Evolutionary conservation across 2,113 vertebrate genomes (phyloP).

Genomic region (Regulus satrapa): DNA sequence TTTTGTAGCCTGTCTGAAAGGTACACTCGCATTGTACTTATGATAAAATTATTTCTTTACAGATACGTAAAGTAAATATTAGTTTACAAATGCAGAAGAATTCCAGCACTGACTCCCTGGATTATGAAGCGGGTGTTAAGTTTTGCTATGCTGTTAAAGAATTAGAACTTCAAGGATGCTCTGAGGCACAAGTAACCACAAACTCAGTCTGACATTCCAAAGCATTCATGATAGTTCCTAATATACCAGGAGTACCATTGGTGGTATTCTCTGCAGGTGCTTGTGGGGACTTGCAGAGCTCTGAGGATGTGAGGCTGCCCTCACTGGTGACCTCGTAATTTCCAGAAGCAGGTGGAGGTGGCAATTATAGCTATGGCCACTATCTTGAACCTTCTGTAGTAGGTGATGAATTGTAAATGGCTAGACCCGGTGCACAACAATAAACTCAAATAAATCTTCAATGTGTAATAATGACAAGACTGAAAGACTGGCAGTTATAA

Average conservation of each 20-base stretch:
- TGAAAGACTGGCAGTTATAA: slow-evolving; percentile 89
- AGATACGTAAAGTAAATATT: neutral
- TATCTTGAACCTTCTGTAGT: slow-evolving; percentile 80
- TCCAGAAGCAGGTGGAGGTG: slow-evolving; percentile 84
- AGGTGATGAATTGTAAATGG: slow-evolving; percentile 91
- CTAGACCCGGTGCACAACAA: slow-evolving; percentile 80
- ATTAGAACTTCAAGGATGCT: neutral
- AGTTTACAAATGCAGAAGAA: neutral
- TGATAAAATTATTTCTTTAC: neutral
- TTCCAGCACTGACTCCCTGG: neutral
- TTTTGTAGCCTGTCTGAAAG: neutral
- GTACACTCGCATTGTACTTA: neutral
- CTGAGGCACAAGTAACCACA: neutral
- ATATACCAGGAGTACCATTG: neutral
- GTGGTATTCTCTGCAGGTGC: neutral
- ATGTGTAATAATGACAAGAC: slow-evolving; percentile 90
- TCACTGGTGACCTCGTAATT: slow-evolving; percentile 81
- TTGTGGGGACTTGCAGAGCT: slow-evolving; percentile 28
- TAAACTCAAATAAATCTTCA: slow-evolving; percentile 93
- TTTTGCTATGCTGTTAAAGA: neutral
- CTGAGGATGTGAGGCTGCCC: slow-evolving; percentile 67
- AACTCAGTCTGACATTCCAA: neutral
- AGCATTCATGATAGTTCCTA: neutral
- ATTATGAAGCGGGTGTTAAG: neutral
- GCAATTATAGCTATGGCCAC: slow-evolving; percentile 84